Percentiles rank a stretch among this genome's conserved stretches.
Evolutionary conservation across 2,797 vertebrate species (phyloP).

Genomic region (Xiphophorus birchmanni): DNA sequence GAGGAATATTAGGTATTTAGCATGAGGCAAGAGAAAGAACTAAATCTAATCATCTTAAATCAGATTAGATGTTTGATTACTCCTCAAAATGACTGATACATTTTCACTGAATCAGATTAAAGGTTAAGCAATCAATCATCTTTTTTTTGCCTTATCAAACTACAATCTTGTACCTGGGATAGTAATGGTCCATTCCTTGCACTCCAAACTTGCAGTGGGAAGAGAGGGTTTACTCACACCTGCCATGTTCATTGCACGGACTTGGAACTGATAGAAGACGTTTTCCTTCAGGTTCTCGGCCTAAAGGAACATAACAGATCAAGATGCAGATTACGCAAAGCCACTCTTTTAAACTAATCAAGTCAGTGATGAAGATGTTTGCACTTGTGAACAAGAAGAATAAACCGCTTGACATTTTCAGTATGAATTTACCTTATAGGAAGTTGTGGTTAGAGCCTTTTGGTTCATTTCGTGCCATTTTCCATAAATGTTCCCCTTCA

Average conservation of each 20-base stretch:
- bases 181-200: slow-evolving; percentile 97
- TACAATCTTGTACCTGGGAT: slow-evolving; percentile 86
- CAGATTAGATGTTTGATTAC: background rate
- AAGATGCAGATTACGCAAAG: background rate
- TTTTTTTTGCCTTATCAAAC: background rate
- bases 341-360: background rate
- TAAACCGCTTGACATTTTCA: background rate
- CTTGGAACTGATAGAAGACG: slow-evolving; percentile 92
- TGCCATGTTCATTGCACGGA: slow-evolving; percentile 91
- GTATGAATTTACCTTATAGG: slow-evolving; percentile 87
- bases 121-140: background rate
- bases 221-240: slow-evolving; percentile 88
- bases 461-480: slow-evolving; percentile 93
- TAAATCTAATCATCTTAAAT: background rate
- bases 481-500: slow-evolving; percentile 82
- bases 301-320: slow-evolving; percentile 69
- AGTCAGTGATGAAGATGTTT: background rate
- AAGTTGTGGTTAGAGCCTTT: slow-evolving; percentile 85
- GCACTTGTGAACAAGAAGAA: background rate
- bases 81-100: background rate
- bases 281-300: slow-evolving; percentile 94
- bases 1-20: background rate
- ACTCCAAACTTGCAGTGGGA: slow-evolving; percentile 84
- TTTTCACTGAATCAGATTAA: background rate
- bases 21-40: background rate